Conservation (phyloP, 2,113 vertebrate genomes). For the Chamaetylas fuelleborni region DNA sequence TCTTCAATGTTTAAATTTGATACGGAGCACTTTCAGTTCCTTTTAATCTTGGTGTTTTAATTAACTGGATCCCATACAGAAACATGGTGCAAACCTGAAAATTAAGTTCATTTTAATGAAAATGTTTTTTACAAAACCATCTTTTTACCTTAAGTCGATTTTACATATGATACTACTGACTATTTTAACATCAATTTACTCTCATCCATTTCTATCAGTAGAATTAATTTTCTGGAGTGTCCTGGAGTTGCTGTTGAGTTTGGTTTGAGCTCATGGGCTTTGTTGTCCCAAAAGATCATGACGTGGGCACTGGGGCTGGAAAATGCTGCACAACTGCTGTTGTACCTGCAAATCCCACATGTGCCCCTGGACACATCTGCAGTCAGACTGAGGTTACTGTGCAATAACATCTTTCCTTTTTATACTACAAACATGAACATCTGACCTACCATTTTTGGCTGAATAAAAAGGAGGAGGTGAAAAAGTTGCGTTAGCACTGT, state of each 20-base stretch:
- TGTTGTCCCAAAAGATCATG: background rate
- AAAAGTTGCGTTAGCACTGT: background rate
- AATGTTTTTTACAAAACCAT: background rate
- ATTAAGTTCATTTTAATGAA: background rate
- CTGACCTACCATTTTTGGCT: background rate
- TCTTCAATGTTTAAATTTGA: background rate
- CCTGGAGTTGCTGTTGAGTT: background rate
- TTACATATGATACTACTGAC: accelerated
- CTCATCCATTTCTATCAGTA: background rate
- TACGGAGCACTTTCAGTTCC: background rate
- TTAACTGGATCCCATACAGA: background rate
- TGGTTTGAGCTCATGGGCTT: background rate
- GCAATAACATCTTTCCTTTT: background rate
- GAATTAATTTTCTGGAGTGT: background rate
- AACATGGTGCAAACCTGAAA: background rate
- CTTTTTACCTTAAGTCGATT: background rate
- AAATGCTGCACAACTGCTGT: background rate
- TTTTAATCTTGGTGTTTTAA: background rate
- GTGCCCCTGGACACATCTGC: background rate
- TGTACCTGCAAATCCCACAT: background rate
- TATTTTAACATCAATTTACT: background rate
- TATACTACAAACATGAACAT: background rate
- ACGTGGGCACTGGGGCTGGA: background rate
- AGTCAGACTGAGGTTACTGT: background rate
- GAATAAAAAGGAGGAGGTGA: background rate